Evolutionary conservation across 2,797 vertebrate genomes (phyloP), one percentile per base, ranked within the genome.

Genomic region (Synaphobranchus kaupii): DNA sequence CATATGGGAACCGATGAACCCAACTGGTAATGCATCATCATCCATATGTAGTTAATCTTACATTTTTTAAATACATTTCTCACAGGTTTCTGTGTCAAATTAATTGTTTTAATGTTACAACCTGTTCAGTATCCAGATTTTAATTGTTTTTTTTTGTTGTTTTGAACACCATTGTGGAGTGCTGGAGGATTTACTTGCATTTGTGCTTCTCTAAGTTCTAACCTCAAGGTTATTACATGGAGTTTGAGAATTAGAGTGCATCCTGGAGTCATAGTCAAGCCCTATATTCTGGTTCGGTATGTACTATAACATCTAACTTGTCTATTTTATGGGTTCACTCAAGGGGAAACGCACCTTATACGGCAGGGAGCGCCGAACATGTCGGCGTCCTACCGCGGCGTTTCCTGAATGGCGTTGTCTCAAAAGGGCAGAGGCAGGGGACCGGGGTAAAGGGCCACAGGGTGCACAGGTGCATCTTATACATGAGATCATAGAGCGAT

Each of bases 351-450:
- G 44, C 47, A 12, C 2, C 76, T 48, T 48, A 47, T 48, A 76
- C 8, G 12, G n/a, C 73, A 76, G 34, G 2, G 34, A 20, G 73
- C 4, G 13, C 25, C 4, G 10, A 71, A 34, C 1, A 34, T 34
- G 28, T 2, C 12, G 2, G 68, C 5, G 25, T 80, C 5, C 44
- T 12, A 48, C 76, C 25, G 76, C 20, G 9, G 44, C 0, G 34
- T 25, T 80, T 47, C 76, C 44, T 80, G 76, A 48, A 25, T 3
- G 44, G n/a, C 48, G 39, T 48, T 48, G 39, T 25, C 25, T 54
- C 71, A 78, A 87, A 88, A 85, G 85, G 86, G 88, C 83, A 90
- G 87, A 81, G 58, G 81, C 63, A 83, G 15, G 50, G 60, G 48
- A 58, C 34, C 25, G 54, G 82, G n/a, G 47, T 8, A 48, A 48